Evolutionary conservation across 37 sponge, comb jelly and placozoan genomes (phyloP).

Genomic region (Crambe crambe): DNA sequence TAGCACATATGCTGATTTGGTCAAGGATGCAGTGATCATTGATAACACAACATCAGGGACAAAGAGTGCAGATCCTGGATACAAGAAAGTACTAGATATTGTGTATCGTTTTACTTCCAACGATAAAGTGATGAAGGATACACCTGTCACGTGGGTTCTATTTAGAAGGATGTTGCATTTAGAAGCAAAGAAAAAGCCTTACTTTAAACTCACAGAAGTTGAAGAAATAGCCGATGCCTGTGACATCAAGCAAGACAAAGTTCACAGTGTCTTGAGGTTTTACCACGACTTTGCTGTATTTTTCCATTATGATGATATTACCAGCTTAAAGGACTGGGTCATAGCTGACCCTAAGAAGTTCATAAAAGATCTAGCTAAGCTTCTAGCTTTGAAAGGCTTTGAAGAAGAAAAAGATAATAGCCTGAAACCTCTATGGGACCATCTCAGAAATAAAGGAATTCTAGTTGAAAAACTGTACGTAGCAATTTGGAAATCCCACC

Average conservation of each 20-base stretch:
- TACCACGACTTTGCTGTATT: constrained; percentile 64
- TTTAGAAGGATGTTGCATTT: constrained; percentile 45
- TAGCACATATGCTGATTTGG: constrained; percentile 15
- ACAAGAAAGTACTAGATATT: background rate
- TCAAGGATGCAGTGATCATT: constrained; percentile 15
- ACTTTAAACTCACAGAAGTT: constrained; percentile 4
- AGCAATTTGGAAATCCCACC: constrained; percentile 10
- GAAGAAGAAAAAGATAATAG: background rate
- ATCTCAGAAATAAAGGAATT: constrained; percentile 34
- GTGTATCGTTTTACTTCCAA: constrained; percentile 22
- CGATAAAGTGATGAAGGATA: background rate
- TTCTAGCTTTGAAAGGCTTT: constrained; percentile 27
- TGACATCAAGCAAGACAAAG: constrained; percentile 2
- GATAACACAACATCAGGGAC: constrained; percentile 61
- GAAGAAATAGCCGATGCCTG: constrained; percentile 14
- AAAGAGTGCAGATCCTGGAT: constrained; percentile 36
- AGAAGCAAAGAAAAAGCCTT: constrained; percentile 11
- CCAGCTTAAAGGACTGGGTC: constrained; percentile 6
- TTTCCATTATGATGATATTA: constrained; percentile 34
- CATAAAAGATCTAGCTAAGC: constrained; percentile 21
- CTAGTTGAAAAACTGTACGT: constrained; percentile 38
- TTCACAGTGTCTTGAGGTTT: constrained; percentile 49
- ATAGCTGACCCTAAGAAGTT: constrained; percentile 54
- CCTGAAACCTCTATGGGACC: background rate
- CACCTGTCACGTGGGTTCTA: constrained; percentile 54